phyloP scores from a whole-genome alignment of 2,888 invertebrate species.

The Scelioninae gen. 1 region DNA sequence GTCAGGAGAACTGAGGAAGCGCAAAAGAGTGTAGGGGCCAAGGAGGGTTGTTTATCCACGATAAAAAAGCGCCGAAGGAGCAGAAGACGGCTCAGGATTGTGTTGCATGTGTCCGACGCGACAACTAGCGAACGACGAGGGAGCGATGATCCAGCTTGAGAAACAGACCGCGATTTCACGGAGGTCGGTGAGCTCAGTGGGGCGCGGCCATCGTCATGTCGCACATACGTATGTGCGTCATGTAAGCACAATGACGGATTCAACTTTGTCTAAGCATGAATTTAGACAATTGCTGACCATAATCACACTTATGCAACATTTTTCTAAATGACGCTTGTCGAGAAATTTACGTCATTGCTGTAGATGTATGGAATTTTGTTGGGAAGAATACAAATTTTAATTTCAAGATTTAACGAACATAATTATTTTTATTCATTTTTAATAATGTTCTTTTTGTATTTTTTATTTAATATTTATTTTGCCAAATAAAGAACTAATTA shows the following conservation, averaged over 20 bases:
- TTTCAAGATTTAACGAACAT: too few species aligned
- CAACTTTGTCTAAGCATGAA: constrained; percentile 42
- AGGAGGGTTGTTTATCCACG: constrained; percentile 22
- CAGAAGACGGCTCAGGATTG: constrained; percentile 43
- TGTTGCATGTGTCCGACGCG: constrained; percentile 36
- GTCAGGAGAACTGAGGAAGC: constrained; percentile 28
- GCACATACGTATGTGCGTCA: constrained; percentile 62
- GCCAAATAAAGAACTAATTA: too few species aligned
- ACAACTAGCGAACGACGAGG: constrained; percentile 73
- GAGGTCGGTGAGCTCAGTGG: constrained; percentile 83
- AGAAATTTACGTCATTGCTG: neutral
- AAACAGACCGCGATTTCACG: constrained; percentile 76
- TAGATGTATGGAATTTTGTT: too few species aligned
- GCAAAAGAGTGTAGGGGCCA: constrained; percentile 7
- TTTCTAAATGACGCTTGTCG: neutral
- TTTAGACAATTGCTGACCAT: constrained; percentile 40
- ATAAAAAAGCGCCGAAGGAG: constrained; percentile 55
- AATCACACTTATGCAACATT: constrained; percentile 14
- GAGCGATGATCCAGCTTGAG: constrained; percentile 67
- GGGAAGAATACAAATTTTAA: too few species aligned
- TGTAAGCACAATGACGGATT: constrained; percentile 65
- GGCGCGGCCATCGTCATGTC: constrained; percentile 76
- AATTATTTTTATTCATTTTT: too few species aligned
- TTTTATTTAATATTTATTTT: too few species aligned
- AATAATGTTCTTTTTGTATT: too few species aligned